Percentiles rank a stretch among this genome's conserved stretches.
Evolutionary conservation across 2,113 vertebrate genomes (phyloP).

Genomic region (Proterorhinus semilunaris): DNA sequence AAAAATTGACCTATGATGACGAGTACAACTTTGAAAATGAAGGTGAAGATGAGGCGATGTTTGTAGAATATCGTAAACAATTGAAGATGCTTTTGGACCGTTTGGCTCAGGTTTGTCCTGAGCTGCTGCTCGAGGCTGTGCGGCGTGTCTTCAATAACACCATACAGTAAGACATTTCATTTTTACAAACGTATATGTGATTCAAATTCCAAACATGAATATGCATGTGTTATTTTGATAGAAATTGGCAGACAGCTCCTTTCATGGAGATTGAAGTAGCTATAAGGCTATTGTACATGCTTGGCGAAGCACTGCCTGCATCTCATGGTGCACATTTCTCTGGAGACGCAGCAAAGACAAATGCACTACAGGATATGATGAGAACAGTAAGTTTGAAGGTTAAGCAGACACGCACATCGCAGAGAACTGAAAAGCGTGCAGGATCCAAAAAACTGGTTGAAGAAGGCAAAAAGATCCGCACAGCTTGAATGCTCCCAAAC

Average conservation of each 20-base stretch:
- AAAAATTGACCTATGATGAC: constrained; percentile 97
- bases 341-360: constrained; percentile 90
- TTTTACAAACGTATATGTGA: neutral
- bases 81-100: constrained; percentile 94
- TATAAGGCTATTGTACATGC: constrained; percentile 93
- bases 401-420: no score
- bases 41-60: constrained; percentile 99
- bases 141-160: constrained; percentile 88
- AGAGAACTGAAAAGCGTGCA: no score
- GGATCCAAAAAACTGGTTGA: no score
- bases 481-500: no score
- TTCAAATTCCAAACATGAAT: neutral
- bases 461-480: no score
- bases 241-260: constrained; percentile 86
- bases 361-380: constrained; percentile 97
- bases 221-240: constrained; percentile 46
- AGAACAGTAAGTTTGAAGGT: constrained; percentile 80
- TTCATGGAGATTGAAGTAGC: constrained; percentile 99
- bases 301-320: constrained; percentile 94
- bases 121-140: constrained; percentile 89
- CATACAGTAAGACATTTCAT: constrained; percentile 81
- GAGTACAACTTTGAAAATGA: constrained; percentile 99
- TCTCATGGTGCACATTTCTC: constrained; percentile 96
- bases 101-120: constrained; percentile 94
- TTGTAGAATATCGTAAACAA: constrained; percentile 98